Conservation (phyloP, 64 coral and sea anemone species). For the Montipora cactus region DNA sequence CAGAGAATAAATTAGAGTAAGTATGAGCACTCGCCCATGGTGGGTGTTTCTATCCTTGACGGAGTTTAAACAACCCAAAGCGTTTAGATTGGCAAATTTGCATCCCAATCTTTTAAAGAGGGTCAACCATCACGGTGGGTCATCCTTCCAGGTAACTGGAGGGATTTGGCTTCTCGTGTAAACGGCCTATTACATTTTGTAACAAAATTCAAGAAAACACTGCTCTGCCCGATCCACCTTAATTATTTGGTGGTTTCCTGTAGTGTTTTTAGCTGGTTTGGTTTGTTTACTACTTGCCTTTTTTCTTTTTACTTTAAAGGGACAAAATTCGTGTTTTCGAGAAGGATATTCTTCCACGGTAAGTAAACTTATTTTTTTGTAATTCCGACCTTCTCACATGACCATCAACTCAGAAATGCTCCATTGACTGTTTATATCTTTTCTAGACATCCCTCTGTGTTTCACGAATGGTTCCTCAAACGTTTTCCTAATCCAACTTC, state of each 20-base stretch:
- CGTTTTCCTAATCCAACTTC: constrained; percentile 97
- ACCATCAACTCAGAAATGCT: too few relatives aligned
- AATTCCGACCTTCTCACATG: too few relatives aligned
- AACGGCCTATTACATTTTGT: too few relatives aligned
- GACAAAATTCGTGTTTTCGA: constrained; percentile 73
- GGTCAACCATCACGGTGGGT: too few relatives aligned
- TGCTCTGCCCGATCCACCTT: too few relatives aligned
- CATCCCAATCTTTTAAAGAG: too few relatives aligned
- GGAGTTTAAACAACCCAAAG: too few relatives aligned
- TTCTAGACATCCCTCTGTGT: constrained; percentile 83
- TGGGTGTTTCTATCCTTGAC: background rate
- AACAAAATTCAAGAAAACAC: too few relatives aligned
- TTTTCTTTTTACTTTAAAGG: constrained; percentile 24
- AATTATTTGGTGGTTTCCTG: background rate
- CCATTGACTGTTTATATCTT: background rate
- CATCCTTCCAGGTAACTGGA: too few relatives aligned
- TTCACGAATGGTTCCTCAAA: constrained; percentile 95
- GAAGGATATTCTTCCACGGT: constrained; percentile 88
- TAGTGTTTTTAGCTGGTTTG: background rate
- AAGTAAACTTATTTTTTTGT: background rate
- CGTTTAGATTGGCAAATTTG: too few relatives aligned
- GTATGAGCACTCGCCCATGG: background rate
- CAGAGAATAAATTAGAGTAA: constrained; percentile 75
- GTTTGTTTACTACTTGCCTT: background rate
- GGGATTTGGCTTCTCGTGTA: too few relatives aligned